Base-by-base conservation (phyloP, 2,797 vertebrate genomes). In the Helicolenus hilgendorfi region DNA sequence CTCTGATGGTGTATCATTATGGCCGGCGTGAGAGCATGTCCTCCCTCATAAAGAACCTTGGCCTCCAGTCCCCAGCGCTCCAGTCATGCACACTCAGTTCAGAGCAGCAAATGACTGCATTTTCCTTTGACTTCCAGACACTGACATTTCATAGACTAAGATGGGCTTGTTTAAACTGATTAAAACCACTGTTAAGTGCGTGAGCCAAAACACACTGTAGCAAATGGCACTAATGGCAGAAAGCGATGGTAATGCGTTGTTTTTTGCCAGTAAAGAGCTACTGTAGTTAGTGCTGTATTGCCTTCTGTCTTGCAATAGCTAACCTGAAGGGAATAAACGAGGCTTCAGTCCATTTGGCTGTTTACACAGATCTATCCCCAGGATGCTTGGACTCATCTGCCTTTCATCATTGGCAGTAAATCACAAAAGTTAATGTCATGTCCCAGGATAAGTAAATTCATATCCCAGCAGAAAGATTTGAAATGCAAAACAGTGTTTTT, bases 1-100 rank as follows among this genome's bases (percentile, higher is more conserved):
- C 38, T 83, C 74, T 88, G 72, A 89, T 85, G 74, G 72, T 41
- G 78, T 91, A 83, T 91, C 89, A 89, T 95, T 91, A 93, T 26
- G 60, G 76, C 24, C 60, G 31, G 60, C 2, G 5, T 80, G 87
- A 84, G 77, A 75, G 63, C 81, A 33, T 2, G 53, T 29, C 55
- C 53, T 65, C 8, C 31, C 59, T 89, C 86, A 85, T 91, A 78
- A 92, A 93, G 85, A 89, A 80, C 68, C 55, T 77, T 81, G 83
- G 58, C 84, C 87, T 75, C 49, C 11, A 14, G 60, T 89, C 86
- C 71, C 72, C 53, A 67, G 79, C 24, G 13, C 78, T 80, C 45
- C 45, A 24, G 78, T 88, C 58, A 15, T 45, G 55, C 77, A 84
- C 55, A 59, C 65, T 85, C 35, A 18, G 79, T 22, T 22, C 70